Evolutionary conservation across 2,888 invertebrate genomes (phyloP), one percentile per base, ranked within the genome.

Genomic region (Brassicogethes aeneus): DNA sequence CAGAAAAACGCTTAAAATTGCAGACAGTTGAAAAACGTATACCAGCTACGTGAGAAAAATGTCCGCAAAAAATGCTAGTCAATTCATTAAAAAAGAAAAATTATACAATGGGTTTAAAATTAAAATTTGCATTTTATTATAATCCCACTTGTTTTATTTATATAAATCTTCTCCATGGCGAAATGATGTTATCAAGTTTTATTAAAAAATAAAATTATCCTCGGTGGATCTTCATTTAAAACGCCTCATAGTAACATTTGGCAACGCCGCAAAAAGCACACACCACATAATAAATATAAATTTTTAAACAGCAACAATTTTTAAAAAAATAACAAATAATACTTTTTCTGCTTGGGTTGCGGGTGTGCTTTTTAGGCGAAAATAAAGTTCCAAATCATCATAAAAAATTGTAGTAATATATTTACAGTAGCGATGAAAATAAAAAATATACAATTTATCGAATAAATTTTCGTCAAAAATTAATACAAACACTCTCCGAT

Each of bases 161-260:
- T 23, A 23, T 23, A 5, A n/a, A 23, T 23, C 5, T 23, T 7
- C 5, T 23, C 23, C 23, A 7, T 23, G 23, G 23, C 10, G 23
- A 23, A 23, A 23, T 23, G 23, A 23, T 23, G 23, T 23, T 23
- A 23, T 23, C 23, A 23, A 23, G 23, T 23, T 23, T 23, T 23
- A 23, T 23, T 7, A 23, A 23, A 5, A 23, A 7, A 23, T 23
- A 23, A 10, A 23, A 23, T 23, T 23, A 7, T 10, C 5, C 10
- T 23, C 23, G 10, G 10, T 23, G 23, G 23, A 23, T 23, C 23
- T 23, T 5, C 23, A 23, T 23, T n/a, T 5, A 23, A 23, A 5
- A 10, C 23, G 5, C 23, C 10, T 23, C 10, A 23, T 23, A 23
- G 10, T 23, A 23, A 23, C 23, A 23, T 7, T 23, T 23, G 5